Percentiles rank a stretch among this genome's conserved stretches.
phyloP scores from a whole-genome alignment of 2,797 vertebrate species.

The Gadopsis bispinosus region DNA sequence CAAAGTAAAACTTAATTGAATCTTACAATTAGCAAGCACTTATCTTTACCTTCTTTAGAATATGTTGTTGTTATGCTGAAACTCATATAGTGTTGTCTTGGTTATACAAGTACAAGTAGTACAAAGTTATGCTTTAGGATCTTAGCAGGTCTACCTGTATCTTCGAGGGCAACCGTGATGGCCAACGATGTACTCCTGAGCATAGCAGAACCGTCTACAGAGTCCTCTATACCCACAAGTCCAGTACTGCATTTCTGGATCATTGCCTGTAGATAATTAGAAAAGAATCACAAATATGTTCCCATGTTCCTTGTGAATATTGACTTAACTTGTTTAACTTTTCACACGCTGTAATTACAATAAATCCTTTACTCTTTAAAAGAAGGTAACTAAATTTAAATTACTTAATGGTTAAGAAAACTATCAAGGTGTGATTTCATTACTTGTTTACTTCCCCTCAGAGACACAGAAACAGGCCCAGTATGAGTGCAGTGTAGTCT shows the following conservation, averaged over 20 bases:
- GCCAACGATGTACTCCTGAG: conserved; percentile 80
- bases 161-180: conserved; percentile 83
- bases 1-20: conserved; percentile 10
- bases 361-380: not conserved
- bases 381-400: not conserved
- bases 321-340: not conserved
- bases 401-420: conserved; percentile 2
- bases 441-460: not conserved
- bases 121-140: not conserved
- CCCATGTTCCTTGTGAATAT: not conserved
- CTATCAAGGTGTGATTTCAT: conserved; percentile 2
- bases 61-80: not conserved
- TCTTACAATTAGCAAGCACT: not conserved
- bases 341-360: not conserved
- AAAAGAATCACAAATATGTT: not conserved
- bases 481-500: conserved; percentile 5
- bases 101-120: not conserved
- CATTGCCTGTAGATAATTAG: conserved; percentile 61
- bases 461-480: conserved; percentile 26
- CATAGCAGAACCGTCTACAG: conserved; percentile 84
- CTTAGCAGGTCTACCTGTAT: conserved; percentile 76
- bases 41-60: not conserved
- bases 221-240: conserved; percentile 83
- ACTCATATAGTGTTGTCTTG: not conserved
- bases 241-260: conserved; percentile 75